A percentile compares a stretch with the other conserved stretches of the same genome.
Evolutionary conservation across 1,140 invertebrate species (phyloP).

Genomic region (Drosophila elegans): DNA sequence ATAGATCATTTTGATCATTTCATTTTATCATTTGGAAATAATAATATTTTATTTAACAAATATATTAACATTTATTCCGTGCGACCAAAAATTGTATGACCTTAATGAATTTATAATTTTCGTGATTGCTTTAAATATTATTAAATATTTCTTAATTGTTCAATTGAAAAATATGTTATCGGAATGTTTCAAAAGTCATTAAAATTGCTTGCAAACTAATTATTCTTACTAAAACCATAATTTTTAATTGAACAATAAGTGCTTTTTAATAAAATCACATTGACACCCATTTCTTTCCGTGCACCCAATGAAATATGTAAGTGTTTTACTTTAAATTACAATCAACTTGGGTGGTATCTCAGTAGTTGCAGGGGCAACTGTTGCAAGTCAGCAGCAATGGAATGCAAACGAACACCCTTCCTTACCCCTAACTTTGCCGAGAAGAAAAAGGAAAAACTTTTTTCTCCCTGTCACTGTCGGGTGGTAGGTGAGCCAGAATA

Average conservation of each 20-base stretch:
- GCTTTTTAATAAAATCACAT: no score
- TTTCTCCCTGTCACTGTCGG: constrained; percentile 11
- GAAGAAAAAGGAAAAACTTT: constrained; percentile 11
- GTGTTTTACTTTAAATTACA: constrained; percentile 62
- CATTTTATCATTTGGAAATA: neutral
- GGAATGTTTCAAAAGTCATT: no score
- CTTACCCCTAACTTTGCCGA: neutral
- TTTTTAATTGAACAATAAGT: no score
- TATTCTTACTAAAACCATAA: no score
- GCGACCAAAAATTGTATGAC: no score
- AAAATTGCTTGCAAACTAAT: no score
- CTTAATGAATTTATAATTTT: no score
- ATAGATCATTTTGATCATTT: neutral
- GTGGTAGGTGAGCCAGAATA: constrained; percentile 16
- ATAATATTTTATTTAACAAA: no score
- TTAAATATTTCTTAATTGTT: no score
- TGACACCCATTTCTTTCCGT: neutral
- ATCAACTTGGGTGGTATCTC: constrained; percentile 52
- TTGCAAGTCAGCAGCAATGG: constrained; percentile 51
- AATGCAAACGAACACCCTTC: constrained; percentile 12
- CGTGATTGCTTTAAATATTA: no score
- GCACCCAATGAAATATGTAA: constrained; percentile 18
- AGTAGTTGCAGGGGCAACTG: constrained; percentile 45
- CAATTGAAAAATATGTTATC: no score
- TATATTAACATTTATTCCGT: no score